Base-by-base conservation (phyloP, 2,113 vertebrate genomes). In the Psilopsiagon aymara region DNA sequence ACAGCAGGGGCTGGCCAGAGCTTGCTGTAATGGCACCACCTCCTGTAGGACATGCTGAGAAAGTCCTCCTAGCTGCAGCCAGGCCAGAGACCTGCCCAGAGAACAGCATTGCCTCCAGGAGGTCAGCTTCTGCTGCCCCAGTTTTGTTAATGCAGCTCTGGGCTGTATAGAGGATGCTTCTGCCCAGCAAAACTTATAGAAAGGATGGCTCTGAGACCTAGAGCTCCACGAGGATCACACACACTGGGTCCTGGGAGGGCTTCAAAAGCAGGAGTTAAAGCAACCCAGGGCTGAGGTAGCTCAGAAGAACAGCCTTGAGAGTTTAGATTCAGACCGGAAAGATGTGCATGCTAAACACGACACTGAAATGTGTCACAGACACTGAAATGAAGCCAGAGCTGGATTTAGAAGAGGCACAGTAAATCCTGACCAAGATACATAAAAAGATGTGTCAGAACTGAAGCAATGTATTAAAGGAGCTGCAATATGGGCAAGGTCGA, bases 11-110 rank as follows among this genome's bases (percentile, higher is more conserved):
- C 64, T 91, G 2, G 5, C 1, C 2, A 14, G 43, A 31, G n/a
- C 8, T 17, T 5, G 10, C 25, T 59, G 28, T 13, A 12, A 1
- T 2, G 25, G 15, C 35, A 53, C 16, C 15, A 6, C 1, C 2
- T 52, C 35, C 78, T 35, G 8, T 9, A 62, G 35, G 16, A 35
- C 20, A 1, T 2, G 9, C 49, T 68, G 66, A 46, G 28, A 24
- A 39, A 29, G 60, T 23, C 19, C 37, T 37, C 24, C 52, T 0
- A 28, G 59, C 79, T 77, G 71, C 47, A 74, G 75, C n/a, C 55
- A 68, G 66, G 52, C 49, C 41, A 77, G 67, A 67, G 71, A 52
- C 5, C 33, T 33, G 49, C 17, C 76, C 53, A 76, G 13, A 53
- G 3, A 77, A 28, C 53, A 83, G 44, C 19, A 6, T 21, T 6